Conservation (phyloP, 1,140 invertebrate species). For the Aphaenogaster ashmeadi region DNA sequence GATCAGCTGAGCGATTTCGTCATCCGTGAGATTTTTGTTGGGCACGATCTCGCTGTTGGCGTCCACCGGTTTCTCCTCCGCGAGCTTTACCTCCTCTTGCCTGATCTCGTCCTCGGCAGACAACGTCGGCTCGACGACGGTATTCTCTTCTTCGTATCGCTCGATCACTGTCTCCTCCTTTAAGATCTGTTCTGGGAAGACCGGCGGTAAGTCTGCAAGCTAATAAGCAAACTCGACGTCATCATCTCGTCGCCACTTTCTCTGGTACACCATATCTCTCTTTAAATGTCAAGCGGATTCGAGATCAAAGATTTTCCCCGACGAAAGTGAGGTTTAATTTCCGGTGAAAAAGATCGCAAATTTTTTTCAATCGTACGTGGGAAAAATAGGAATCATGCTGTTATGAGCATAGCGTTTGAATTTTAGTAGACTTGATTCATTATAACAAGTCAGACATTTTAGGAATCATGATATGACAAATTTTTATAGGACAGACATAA, state of each 20-base stretch:
- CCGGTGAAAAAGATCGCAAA: neutral
- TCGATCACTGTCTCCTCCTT: conserved; percentile 73
- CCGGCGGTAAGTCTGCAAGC: conserved; percentile 81
- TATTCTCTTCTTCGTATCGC: conserved; percentile 70
- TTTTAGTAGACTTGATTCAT: neutral
- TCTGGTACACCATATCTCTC: conserved; percentile 40
- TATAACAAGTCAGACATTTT: neutral
- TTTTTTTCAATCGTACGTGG: neutral
- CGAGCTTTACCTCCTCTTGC: conserved; percentile 62
- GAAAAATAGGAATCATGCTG: neutral
- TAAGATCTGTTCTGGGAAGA: conserved; percentile 81
- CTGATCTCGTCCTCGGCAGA: conserved; percentile 56
- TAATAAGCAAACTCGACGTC: conserved; percentile 65
- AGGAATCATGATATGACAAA: neutral
- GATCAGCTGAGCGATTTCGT: conserved; percentile 90
- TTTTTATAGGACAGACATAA: neutral
- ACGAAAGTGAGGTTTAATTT: neutral
- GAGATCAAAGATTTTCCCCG: conserved; percentile 46
- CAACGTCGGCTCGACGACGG: conserved; percentile 62
- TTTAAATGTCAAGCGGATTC: conserved; percentile 44
- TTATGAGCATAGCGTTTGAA: neutral
- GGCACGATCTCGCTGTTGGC: conserved; percentile 82
- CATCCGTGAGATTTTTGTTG: conserved; percentile 88
- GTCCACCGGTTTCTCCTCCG: conserved; percentile 81
- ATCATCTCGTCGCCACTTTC: conserved; percentile 38